Evolutionary conservation across 2,888 invertebrate genomes (phyloP).

Genomic region (Axea sp.): DNA sequence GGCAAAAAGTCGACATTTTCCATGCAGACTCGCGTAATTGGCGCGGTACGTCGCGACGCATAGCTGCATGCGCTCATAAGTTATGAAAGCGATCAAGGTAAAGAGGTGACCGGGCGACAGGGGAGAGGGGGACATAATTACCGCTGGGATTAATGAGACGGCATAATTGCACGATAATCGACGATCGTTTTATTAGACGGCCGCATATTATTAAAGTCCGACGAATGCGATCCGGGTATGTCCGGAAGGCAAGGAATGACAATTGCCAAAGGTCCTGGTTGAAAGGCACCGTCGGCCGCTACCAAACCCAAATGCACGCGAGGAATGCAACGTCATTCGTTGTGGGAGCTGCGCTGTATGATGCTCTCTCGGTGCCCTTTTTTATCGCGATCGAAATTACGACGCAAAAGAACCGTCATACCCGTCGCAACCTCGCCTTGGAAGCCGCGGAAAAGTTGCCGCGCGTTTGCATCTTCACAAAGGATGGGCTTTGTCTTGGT

Average conservation of each 20-base stretch:
- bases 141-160: constrained; percentile 78
- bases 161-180: constrained; percentile 79
- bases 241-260: constrained; percentile 75
- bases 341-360: constrained; percentile 57
- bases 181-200: constrained; percentile 76
- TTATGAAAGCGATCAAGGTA: constrained; percentile 60
- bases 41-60: constrained; percentile 53
- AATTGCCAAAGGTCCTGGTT: constrained; percentile 72
- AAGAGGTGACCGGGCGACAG: constrained; percentile 31
- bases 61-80: constrained; percentile 63
- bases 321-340: constrained; percentile 63
- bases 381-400: constrained; percentile 61
- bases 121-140: constrained; percentile 70
- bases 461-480: constrained; percentile 45
- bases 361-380: constrained; percentile 57
- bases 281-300: constrained; percentile 61
- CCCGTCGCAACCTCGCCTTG: constrained; percentile 23
- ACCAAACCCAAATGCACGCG: constrained; percentile 59
- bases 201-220: constrained; percentile 75
- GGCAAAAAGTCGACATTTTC: constrained; percentile 47
- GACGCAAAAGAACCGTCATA: constrained; percentile 44
- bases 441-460: constrained; percentile 46
- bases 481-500: constrained; percentile 36
- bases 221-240: constrained; percentile 71
- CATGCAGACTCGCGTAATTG: constrained; percentile 49